Evolutionary conservation across 2,797 vertebrate species (phyloP).

Genomic region (Ctenosaura bakeri): DNA sequence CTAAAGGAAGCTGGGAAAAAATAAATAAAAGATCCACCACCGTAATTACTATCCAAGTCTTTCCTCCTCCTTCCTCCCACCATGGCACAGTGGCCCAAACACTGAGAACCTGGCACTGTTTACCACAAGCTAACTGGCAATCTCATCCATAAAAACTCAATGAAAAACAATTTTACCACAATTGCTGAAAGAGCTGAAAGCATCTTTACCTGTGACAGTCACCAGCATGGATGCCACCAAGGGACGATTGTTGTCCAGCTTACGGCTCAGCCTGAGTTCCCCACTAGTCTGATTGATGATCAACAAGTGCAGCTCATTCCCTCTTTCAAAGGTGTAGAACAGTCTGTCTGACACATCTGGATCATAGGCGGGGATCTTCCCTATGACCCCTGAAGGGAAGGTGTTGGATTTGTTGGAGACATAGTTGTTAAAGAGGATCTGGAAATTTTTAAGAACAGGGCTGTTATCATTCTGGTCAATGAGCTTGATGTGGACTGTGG

Average conservation of each 20-base stretch:
- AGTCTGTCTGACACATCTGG: conserved; percentile 94
- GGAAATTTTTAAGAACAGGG: conserved; percentile 94
- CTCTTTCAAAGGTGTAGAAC: conserved; percentile 95
- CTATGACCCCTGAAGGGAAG: conserved; percentile 95
- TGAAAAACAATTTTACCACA: neutral
- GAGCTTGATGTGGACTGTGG: conserved; percentile 92
- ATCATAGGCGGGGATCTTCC: conserved; percentile 94
- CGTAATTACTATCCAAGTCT: conserved; percentile 25
- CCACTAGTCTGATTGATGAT: conserved; percentile 96
- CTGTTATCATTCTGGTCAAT: conserved; percentile 98
- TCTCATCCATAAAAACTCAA: rapidly evolving
- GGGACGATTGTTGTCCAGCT: conserved; percentile 98
- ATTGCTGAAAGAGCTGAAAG: conserved; percentile 29
- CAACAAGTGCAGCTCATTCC: conserved; percentile 96
- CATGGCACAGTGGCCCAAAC: neutral
- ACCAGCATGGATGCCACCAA: conserved; percentile 97
- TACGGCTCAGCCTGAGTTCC: conserved; percentile 94
- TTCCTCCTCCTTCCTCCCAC: neutral
- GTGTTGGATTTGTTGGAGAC: conserved; percentile 97
- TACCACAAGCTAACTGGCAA: rapidly evolving
- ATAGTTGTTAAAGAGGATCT: conserved; percentile 99
- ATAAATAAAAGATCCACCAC: conserved; percentile 48
- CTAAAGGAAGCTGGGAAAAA: conserved; percentile 36
- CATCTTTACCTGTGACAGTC: conserved; percentile 94
- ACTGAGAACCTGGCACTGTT: neutral